phyloP scores from a whole-genome alignment of 2,113 vertebrate species.

The Tragelaphus scriptus region DNA sequence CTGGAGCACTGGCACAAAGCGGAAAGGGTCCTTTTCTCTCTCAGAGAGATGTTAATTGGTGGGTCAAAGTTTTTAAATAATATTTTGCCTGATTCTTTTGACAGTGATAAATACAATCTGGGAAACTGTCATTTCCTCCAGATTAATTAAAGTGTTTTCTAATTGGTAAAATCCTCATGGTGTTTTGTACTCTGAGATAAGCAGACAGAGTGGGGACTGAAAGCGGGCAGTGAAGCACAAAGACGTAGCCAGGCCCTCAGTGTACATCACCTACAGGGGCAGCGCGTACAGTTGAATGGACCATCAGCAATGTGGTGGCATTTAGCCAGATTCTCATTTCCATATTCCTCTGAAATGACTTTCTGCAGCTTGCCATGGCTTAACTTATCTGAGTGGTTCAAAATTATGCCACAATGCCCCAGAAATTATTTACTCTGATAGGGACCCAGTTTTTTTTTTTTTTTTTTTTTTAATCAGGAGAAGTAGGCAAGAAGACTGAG shows the following conservation, averaged over 20 bases:
- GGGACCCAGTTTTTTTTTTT: neutral
- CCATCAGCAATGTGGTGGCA: neutral
- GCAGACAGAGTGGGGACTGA: neutral
- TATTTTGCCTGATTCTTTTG: neutral
- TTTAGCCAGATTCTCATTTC: neutral
- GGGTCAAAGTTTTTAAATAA: neutral
- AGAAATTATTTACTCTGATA: neutral
- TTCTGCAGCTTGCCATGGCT: neutral
- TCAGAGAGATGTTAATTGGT: neutral
- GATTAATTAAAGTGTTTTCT: neutral
- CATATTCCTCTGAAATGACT: neutral
- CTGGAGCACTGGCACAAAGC: neutral
- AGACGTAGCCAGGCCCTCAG: no score
- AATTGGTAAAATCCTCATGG: neutral
- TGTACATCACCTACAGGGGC: neutral
- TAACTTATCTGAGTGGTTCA: neutral
- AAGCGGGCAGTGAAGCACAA: neutral
- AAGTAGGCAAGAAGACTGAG: neutral
- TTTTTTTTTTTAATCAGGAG: neutral
- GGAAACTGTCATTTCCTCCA: neutral
- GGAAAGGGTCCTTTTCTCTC: neutral
- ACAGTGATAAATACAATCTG: neutral
- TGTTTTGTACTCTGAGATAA: neutral
- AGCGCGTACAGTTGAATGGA: accelerated
- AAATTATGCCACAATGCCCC: neutral